A percentile compares a stretch with the other conserved stretches of the same genome.
Conservation (phyloP, 1,140 invertebrate genomes). For the Acromyrmex echinatior region DNA sequence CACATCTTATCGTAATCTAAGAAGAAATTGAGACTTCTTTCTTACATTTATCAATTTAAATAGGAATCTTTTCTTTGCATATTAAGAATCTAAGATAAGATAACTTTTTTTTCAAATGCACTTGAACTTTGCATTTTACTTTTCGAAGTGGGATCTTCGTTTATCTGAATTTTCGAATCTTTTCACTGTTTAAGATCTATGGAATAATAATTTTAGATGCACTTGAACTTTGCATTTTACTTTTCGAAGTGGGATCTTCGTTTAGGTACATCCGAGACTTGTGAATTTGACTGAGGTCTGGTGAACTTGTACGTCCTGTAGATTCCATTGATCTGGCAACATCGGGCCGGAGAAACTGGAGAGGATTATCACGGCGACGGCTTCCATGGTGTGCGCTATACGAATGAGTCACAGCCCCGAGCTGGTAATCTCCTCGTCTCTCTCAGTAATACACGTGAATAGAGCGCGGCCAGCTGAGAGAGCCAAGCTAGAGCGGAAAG, state of each 20-base stretch:
- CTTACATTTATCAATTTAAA: background rate
- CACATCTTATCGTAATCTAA: background rate
- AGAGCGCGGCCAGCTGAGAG: conserved; percentile 57
- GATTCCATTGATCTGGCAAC: conserved; percentile 49
- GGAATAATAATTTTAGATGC: background rate
- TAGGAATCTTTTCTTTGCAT: too few relatives aligned
- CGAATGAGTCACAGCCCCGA: conserved; percentile 70
- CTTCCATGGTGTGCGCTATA: conserved; percentile 57
- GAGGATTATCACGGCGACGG: conserved; percentile 67
- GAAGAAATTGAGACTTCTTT: background rate
- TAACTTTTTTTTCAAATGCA: too few relatives aligned
- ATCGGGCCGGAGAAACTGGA: conserved; percentile 40
- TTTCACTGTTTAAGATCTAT: background rate
- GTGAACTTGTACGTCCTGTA: background rate
- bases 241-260: background rate
- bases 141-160: too few relatives aligned
- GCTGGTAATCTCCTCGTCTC: conserved; percentile 71
- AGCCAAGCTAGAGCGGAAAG: conserved; percentile 9
- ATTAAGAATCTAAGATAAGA: too few relatives aligned
- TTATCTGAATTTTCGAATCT: background rate
- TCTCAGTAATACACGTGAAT: conserved; percentile 65
- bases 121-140: too few relatives aligned
- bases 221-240: background rate
- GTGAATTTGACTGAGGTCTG: background rate
- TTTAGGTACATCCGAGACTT: background rate